A percentile compares a stretch with the other conserved stretches of the same genome.
These are phyloP conservation scores for Mastomys coucha DNA, from an alignment of 2,113 vertebrate species.

Conservation along the genomic window DNA sequence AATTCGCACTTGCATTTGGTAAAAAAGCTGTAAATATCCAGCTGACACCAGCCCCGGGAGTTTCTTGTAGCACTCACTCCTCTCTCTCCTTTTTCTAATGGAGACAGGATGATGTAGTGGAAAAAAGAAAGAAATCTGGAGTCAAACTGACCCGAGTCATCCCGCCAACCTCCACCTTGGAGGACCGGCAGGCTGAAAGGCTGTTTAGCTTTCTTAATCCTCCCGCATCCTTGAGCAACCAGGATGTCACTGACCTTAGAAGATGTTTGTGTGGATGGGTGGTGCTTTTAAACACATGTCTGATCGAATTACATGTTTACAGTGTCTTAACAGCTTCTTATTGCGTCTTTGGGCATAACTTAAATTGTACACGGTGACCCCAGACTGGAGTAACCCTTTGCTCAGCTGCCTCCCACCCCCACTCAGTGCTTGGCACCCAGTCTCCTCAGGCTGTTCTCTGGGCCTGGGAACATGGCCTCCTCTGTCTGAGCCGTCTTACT, in stretches of 20 bases:
- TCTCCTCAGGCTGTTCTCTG: not conserved
- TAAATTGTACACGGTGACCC: not conserved
- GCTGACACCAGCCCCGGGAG: not conserved
- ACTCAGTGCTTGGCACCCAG: rapidly evolving
- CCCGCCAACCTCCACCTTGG: not conserved
- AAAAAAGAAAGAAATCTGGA: slow-evolving; percentile 55
- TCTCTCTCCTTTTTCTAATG: not conserved
- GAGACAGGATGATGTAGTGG: slow-evolving; percentile 49
- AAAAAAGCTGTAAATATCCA: not conserved
- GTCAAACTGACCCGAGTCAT: slow-evolving; percentile 58
- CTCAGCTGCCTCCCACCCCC: not conserved
- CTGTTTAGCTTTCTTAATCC: slow-evolving; percentile 16
- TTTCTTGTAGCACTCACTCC: not conserved
- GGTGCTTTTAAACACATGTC: not conserved
- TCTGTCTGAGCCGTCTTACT: not conserved
- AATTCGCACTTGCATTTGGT: not conserved
- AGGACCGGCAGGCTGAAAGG: not conserved
- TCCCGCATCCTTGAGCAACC: slow-evolving; percentile 6
- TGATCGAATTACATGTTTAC: not conserved
- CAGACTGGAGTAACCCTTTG: not conserved
- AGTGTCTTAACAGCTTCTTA: not conserved
- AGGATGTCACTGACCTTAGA: not conserved
- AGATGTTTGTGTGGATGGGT: not conserved
- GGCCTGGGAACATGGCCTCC: not conserved
- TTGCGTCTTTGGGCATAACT: slow-evolving; percentile 5